These are phyloP conservation scores for Ectemnius cavifrons DNA, from an alignment of 2,888 invertebrate species.

Conservation along the genomic window DNA sequence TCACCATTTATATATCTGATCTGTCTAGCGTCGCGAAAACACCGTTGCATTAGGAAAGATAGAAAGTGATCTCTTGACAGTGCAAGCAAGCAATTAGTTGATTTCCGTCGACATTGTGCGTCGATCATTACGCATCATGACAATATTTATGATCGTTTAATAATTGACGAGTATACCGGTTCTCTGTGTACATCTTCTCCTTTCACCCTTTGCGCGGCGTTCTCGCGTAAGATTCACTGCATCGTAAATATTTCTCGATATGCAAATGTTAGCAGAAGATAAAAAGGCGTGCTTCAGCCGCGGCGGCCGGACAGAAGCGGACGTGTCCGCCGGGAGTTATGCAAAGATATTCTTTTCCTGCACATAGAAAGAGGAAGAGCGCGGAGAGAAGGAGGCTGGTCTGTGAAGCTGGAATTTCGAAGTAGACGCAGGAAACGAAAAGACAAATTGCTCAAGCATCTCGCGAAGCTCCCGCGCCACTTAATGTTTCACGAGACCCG, in stretches of 20 bases:
- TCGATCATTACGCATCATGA: not conserved
- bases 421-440: not conserved
- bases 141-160: conserved; percentile 17
- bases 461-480: not conserved
- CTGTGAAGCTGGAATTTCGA: not conserved
- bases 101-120: no score
- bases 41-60: no score
- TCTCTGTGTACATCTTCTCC: conserved; percentile 15
- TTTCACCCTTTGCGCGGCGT: not conserved
- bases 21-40: no score
- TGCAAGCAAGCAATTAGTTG: no score
- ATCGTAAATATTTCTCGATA: conserved; percentile 19
- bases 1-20: no score
- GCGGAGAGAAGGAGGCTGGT: no score
- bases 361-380: no score
- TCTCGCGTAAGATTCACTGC: not conserved
- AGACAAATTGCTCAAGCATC: not conserved
- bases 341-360: no score
- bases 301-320: conserved; percentile 7
- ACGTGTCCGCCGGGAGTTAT: no score
- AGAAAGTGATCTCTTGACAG: no score
- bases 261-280: conserved; percentile 24
- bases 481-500: not conserved
- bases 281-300: not conserved
- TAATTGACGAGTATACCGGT: conserved; percentile 14